Base-by-base conservation (phyloP, 2,113 vertebrate species). In the Cololabis saira region DNA sequence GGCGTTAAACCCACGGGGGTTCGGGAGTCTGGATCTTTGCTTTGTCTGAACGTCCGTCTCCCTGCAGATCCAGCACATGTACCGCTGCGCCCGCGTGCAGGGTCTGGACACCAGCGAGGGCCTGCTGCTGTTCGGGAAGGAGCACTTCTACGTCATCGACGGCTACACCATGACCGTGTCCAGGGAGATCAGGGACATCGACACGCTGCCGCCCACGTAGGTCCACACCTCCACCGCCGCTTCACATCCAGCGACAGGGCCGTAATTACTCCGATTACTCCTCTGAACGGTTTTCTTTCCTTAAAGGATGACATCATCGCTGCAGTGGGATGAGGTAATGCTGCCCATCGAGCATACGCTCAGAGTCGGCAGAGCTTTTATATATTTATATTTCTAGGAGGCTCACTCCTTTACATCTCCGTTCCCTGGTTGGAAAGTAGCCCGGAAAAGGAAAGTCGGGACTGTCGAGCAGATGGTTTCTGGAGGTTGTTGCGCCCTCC, bases 131-230 rank as follows among this genome's bases (percentile, higher is more conserved):
- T 99, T 99, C 59, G 97, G 98, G 2, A 99, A 99, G 78, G 98
- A 99, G 33, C 98, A 99, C 81, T 99, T 99, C 89, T 99, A 99
- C 1, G 98, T 99, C 62, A 99, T 99, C n/a, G 98, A 99, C 1
- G 98, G 98, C 27, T 99, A 96, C 91, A 99, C 98, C 70, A 96
- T 99, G 97, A 99, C 98, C 0, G 93, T 95, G 49, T 97, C 94
- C 78, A 91, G 98, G 27, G 98, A 99, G 91, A 99, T 99, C 80
- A 85, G 97, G 58, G 98, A 99, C 86, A 99, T 99, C 42, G 98
- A 99, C 90, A 98, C 97, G 0, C 92, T 99, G 56, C 95, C 98
- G 30, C 92, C 94, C 14, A 98, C 98, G 98, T 98, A 92, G 89
- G 95, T 92, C 52, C 42, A 44, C 19, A 12, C 15, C 48, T 41